A percentile compares a stretch with the other conserved stretches of the same genome.
These are phyloP conservation scores for Stenurella melanura DNA, from an alignment of 2,888 invertebrate species.

Conservation along the genomic window DNA sequence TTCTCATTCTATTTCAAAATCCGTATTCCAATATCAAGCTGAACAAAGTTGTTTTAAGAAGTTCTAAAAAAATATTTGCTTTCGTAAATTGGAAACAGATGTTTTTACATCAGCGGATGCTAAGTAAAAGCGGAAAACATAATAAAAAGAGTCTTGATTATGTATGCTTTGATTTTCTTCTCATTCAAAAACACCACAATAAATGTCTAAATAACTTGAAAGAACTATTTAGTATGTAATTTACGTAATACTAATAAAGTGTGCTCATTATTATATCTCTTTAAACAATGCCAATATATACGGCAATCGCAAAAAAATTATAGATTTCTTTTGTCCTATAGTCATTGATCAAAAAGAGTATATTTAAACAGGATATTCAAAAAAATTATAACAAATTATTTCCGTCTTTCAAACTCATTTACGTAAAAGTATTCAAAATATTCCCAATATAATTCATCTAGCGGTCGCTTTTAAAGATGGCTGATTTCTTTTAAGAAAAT, in stretches of 20 bases:
- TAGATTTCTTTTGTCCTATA: background rate
- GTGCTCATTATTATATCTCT: background rate
- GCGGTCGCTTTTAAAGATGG: background rate
- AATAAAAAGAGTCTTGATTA: background rate
- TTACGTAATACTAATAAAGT: background rate
- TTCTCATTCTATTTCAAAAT: too few relatives aligned
- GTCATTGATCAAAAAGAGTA: background rate
- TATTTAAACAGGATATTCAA: background rate
- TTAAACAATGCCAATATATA: background rate
- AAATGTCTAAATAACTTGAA: background rate
- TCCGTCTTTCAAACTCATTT: background rate
- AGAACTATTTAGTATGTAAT: background rate
- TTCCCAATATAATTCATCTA: background rate
- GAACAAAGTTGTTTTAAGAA: background rate
- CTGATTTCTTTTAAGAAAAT: background rate
- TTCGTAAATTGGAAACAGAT: conserved; percentile 5
- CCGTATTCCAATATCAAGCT: too few relatives aligned
- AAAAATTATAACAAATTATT: background rate
- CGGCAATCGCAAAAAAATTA: background rate
- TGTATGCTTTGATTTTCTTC: background rate
- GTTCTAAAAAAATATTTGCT: background rate
- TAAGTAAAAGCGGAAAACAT: conserved; percentile 7
- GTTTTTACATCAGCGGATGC: background rate
- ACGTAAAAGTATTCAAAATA: background rate
- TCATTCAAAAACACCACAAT: background rate